Base-by-base conservation (phyloP, 1,140 invertebrate species). In the Caenorhabditis briggsae region DNA sequence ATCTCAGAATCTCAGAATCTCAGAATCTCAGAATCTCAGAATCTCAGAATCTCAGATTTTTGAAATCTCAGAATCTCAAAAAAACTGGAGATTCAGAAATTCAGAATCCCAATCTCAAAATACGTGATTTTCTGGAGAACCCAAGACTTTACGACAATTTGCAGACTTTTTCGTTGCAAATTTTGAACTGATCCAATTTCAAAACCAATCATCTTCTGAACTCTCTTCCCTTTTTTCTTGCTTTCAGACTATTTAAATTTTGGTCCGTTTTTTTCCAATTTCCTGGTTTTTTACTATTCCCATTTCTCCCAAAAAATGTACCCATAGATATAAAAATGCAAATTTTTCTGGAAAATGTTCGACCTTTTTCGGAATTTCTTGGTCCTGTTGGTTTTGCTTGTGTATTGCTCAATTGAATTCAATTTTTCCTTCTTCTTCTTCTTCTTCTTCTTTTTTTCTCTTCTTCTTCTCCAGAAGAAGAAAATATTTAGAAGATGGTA, bases 331-430 rank as follows among this genome's bases (percentile, higher is more conserved):
- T 33, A 33, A 33, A 33, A 33, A 33, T 33, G 33, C 33, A 33
- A 9, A 64, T 33, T 12, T 64, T 64, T n/a, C 25, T n/a, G 23
- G 11, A 25, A 25, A 25, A 41, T 64, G 33, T 33, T 33, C 9
- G 59, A 64, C 59, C 59, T 64, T 64, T 64, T 64, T 16, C 16
- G 12, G 59, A 23, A 53, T 20, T n/a, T 9, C 58, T 59, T 59
- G n/a, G 16, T 59, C 58, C 58, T n/a, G 2, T 25, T 59, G 58
- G n/a, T 23, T 59, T 59, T 23, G n/a, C n/a, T 14, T 70, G 65
- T 70, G 65, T 20, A 48, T 20, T 70, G 65, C 65, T 70, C 65
- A 70, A 70, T 70, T 70, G 12, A 70, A 70, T 70, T 70, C 9
- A 46, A 46, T 70, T 46, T n/a, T 70, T 48, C 50, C 16, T 5